phyloP scores from a whole-genome alignment of 1,140 invertebrate genomes.

The Drosophila elegans region DNA sequence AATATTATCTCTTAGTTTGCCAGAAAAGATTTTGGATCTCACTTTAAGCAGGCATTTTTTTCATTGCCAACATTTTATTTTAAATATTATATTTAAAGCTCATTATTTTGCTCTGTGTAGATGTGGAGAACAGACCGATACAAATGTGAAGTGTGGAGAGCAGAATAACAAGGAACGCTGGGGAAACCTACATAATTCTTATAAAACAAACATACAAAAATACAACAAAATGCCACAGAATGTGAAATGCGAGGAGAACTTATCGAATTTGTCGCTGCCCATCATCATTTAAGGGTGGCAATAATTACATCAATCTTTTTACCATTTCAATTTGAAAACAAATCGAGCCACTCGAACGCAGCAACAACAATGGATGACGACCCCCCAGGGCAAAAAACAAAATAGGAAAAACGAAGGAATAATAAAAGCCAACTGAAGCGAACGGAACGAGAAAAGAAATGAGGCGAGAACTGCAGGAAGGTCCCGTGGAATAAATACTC shows the following conservation, averaged over 20 bases:
- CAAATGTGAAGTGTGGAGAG: conserved; percentile 8
- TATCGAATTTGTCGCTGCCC: conserved; percentile 44
- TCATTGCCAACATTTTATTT: background rate
- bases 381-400: conserved; percentile 20
- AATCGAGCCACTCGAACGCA: conserved; percentile 41
- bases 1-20: no score
- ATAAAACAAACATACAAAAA: conserved; percentile 24
- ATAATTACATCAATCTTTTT: conserved; percentile 77
- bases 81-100: background rate
- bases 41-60: no score
- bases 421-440: conserved; percentile 20
- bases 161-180: conserved; percentile 3
- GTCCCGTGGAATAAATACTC: conserved; percentile 15
- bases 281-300: conserved; percentile 53
- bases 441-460: conserved; percentile 33
- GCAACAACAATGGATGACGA: conserved; percentile 7
- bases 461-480: conserved; percentile 23
- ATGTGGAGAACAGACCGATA: background rate
- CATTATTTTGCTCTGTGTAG: background rate
- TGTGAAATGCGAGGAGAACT: conserved; percentile 22
- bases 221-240: conserved; percentile 5
- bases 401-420: background rate
- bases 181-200: conserved; percentile 20
- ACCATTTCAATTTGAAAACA: conserved; percentile 68
- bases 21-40: no score